These are phyloP conservation scores for Lasioglossum morio DNA, from an alignment of 2,888 invertebrate genomes.

Conservation along the genomic window DNA sequence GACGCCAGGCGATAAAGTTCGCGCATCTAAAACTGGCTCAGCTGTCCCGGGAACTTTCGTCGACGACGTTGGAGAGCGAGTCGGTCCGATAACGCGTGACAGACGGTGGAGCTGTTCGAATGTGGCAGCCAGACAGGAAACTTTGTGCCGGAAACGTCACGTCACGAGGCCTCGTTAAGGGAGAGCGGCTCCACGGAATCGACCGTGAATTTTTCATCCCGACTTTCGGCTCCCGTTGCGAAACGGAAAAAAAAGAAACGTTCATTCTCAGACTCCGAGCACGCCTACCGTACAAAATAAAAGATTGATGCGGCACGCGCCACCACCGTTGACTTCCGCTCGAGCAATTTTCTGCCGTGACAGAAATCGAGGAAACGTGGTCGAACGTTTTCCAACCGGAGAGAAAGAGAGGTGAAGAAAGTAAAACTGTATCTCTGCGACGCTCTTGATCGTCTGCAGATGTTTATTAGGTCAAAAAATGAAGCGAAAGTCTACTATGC, in stretches of 20 bases:
- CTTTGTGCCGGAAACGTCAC: constrained; percentile 45
- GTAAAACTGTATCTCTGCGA: neutral
- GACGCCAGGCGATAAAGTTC: constrained; percentile 2
- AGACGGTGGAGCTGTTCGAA: neutral
- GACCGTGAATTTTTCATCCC: constrained; percentile 46
- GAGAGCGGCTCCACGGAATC: constrained; percentile 20
- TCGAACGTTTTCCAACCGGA: neutral
- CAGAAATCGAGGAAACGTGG: neutral
- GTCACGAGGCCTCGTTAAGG: constrained; percentile 42
- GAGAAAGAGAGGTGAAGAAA: neutral
- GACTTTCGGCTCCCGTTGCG: neutral
- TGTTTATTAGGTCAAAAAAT: neutral
- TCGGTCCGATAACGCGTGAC: constrained; percentile 5
- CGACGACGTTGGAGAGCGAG: constrained; percentile 7
- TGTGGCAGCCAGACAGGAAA: constrained; percentile 12
- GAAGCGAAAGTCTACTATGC: neutral
- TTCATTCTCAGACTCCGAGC: neutral
- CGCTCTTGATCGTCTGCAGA: neutral
- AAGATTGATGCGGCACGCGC: neutral
- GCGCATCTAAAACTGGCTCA: constrained; percentile 19
- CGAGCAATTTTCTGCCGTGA: neutral
- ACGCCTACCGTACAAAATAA: neutral
- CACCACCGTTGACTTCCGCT: neutral
- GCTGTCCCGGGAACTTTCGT: constrained; percentile 14
- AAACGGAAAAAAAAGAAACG: neutral